A percentile compares a stretch with the other conserved stretches of the same genome.
Conservation (phyloP, 2,888 invertebrate species). For the Odiellus spinosus region DNA sequence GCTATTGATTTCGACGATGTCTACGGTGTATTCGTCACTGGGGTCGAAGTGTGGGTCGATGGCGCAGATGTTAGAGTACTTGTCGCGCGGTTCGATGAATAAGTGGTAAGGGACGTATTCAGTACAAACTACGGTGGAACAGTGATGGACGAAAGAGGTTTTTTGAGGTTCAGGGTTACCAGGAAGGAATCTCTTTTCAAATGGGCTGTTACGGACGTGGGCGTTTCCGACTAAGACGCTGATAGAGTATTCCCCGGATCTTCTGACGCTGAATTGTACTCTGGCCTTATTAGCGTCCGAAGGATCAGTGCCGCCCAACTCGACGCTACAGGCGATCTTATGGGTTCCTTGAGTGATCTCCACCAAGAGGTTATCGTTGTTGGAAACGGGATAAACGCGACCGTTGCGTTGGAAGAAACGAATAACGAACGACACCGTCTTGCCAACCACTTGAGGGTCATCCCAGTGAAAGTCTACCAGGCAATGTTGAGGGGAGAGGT, state of each 20-base stretch:
- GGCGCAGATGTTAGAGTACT: constrained; percentile 66
- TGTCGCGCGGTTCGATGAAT: constrained; percentile 77
- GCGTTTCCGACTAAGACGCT: constrained; percentile 60
- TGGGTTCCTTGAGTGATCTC: constrained; percentile 71
- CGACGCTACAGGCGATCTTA: constrained; percentile 64
- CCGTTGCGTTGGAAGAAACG: constrained; percentile 83
- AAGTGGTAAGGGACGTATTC: constrained; percentile 56
- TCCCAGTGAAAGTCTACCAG: constrained; percentile 77
- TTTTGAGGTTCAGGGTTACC: constrained; percentile 61
- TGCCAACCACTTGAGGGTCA: constrained; percentile 74
- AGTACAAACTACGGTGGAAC: constrained; percentile 68
- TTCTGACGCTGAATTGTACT: constrained; percentile 80
- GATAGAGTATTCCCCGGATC: constrained; percentile 74
- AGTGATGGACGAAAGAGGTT: constrained; percentile 64
- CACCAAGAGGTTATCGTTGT: constrained; percentile 73
- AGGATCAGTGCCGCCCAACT: constrained; percentile 70
- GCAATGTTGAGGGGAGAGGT: constrained; percentile 72
- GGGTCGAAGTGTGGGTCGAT: constrained; percentile 18
- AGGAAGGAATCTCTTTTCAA: constrained; percentile 61
- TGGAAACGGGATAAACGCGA: constrained; percentile 83
- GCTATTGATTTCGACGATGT: constrained; percentile 26
- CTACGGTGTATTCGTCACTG: constrained; percentile 17
- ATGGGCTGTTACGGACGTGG: constrained; percentile 71
- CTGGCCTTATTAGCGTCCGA: constrained; percentile 68
- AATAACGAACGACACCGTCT: constrained; percentile 77